Conservation (phyloP, 2,888 invertebrate genomes). For the Harpagoxenus sublaevis region DNA sequence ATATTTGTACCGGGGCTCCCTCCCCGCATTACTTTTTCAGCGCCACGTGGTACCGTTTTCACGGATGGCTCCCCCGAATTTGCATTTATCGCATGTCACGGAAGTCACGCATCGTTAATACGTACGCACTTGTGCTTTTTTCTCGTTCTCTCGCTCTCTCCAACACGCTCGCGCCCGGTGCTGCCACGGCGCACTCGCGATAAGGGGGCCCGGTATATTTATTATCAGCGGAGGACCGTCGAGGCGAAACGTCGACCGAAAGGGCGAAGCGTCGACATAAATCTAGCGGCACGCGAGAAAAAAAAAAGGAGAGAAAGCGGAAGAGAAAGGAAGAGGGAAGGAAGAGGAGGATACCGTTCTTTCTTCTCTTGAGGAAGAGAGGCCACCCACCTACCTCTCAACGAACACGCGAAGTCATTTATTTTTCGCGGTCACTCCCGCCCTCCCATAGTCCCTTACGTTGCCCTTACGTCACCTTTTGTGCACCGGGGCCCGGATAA, state of each 20-base stretch:
- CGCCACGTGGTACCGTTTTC: constrained; percentile 79
- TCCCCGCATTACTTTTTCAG: constrained; percentile 54
- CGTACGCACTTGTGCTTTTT: constrained; percentile 67
- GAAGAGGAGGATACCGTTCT: constrained; percentile 52
- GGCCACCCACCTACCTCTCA: constrained; percentile 63
- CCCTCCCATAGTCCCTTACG: neutral
- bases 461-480: constrained; percentile 14
- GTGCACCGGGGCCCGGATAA: constrained; percentile 27
- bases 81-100: constrained; percentile 78
- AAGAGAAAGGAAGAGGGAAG: constrained; percentile 13
- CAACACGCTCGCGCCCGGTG: neutral
- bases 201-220: constrained; percentile 67
- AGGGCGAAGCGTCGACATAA: constrained; percentile 66
- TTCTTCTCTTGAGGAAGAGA: constrained; percentile 38
- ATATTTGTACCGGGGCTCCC: constrained; percentile 38
- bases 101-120: constrained; percentile 76
- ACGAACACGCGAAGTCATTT: constrained; percentile 73
- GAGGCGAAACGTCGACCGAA: constrained; percentile 53
- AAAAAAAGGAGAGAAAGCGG: constrained; percentile 52
- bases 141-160: neutral
- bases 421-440: constrained; percentile 64
- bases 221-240: constrained; percentile 64
- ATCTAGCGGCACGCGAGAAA: constrained; percentile 63
- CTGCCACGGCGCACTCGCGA: constrained; percentile 50
- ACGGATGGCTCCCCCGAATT: constrained; percentile 76